phyloP scores from a whole-genome alignment of 2,888 invertebrate genomes.

The Drosophila setosimentum region DNA sequence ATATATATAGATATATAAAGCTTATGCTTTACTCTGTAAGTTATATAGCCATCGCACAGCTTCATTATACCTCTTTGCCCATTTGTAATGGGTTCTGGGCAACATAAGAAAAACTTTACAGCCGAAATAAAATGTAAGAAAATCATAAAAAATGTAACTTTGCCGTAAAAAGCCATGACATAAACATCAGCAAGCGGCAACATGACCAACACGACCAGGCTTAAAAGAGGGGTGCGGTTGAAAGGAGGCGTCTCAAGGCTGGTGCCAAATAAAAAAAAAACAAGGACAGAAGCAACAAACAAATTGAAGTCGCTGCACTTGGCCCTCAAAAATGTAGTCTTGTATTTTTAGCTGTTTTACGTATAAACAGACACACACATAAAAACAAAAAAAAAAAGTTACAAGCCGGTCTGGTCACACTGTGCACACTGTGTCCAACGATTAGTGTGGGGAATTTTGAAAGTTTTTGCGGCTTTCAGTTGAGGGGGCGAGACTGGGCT shows the following conservation, averaged over 20 bases:
- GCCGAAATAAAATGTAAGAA: conserved; percentile 76
- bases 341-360: conserved; percentile 18
- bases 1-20: too few species aligned
- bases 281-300: neutral
- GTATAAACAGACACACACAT: conserved; percentile 5
- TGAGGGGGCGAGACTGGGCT: neutral
- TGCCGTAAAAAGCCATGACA: conserved; percentile 59
- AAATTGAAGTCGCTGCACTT: conserved; percentile 48
- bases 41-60: neutral
- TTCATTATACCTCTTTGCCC: neutral
- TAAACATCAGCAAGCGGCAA: conserved; percentile 41
- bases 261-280: conserved; percentile 32
- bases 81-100: neutral
- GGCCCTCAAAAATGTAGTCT: conserved; percentile 54
- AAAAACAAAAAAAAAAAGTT: conserved; percentile 62
- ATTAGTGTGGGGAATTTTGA: conserved; percentile 72
- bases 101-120: conserved; percentile 59
- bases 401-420: conserved; percentile 20
- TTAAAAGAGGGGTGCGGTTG: neutral
- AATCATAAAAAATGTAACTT: conserved; percentile 74
- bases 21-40: accelerated
- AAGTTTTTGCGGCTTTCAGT: conserved; percentile 74
- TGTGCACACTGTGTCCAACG: conserved; percentile 51
- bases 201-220: conserved; percentile 11
- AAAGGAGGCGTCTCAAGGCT: conserved; percentile 22